phyloP scores from a whole-genome alignment of 2,113 vertebrate genomes.

The Muntiacus muntjak region DNA sequence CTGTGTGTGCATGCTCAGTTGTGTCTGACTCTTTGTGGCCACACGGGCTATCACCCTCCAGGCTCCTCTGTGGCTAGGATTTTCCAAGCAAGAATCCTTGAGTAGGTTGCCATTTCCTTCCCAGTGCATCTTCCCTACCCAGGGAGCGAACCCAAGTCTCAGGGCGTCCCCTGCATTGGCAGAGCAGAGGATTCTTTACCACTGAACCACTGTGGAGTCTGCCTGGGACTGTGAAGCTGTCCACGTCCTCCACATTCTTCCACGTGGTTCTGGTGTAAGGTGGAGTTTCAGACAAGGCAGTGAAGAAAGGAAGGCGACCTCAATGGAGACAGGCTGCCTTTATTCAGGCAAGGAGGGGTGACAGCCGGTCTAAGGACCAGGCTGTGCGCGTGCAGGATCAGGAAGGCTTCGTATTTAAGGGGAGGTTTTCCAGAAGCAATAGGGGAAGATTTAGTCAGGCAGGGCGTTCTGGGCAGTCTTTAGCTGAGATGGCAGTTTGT shows the following conservation, averaged over 20 bases:
- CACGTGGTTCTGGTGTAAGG: not conserved
- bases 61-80: not conserved
- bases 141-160: not conserved
- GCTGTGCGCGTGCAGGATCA: rapidly evolving
- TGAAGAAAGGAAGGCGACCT: not conserved
- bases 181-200: not conserved
- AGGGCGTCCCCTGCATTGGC: not conserved
- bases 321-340: not conserved
- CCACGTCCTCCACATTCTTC: not conserved
- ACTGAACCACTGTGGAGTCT: not conserved
- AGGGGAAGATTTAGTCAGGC: not conserved
- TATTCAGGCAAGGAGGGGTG: not conserved
- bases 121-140: not conserved
- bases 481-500: not conserved
- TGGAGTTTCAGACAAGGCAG: not conserved
- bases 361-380: not conserved
- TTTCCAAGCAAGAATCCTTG: not conserved
- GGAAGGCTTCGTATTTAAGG: not conserved
- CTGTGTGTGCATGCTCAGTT: not conserved
- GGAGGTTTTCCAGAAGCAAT: not conserved
- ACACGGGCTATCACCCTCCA: not conserved
- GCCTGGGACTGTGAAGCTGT: not conserved
- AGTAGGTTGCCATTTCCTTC: not conserved
- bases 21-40: not conserved
- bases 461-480: rapidly evolving